Base-by-base conservation (phyloP, 2,797 vertebrate species). In the Coluber constrictor region DNA sequence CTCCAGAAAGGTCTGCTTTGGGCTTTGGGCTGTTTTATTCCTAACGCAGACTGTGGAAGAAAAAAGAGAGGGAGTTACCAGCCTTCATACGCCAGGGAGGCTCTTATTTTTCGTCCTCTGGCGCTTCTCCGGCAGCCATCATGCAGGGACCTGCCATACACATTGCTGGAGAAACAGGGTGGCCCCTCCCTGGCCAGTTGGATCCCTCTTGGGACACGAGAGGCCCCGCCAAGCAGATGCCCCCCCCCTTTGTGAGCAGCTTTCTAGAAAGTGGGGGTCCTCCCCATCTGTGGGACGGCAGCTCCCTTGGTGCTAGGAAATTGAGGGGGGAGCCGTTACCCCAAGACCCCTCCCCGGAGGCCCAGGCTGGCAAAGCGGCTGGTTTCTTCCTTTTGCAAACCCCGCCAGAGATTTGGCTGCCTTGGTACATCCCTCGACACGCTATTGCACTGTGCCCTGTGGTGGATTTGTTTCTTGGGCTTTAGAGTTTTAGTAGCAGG, bases 31-130 rank as follows among this genome's bases (percentile, higher is more conserved):
- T 29, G 86, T 91, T 90, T 90, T 93, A 91, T 98, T 98, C 98
- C 98, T 98, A 98, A 98, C 97, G 98, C 98, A 98, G 97, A 98
- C 98, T 98, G 98, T 97, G 98, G 97, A 98, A 98, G 97, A 98
- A 98, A 98, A 98, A 96, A 97, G 96, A 98, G 97, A 98, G 90
- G 20, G 95, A 96, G 97, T 98, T 98, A 98, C 97, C 97, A 96
- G 97, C 97, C 97, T 97, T 97, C 96, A 94, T 95, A 95, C 90
- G 96, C 97, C 95, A 96, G 96, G 96, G 3, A 32, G 51, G 32
- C 1, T 92, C 96, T 96, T 95, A 94, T 92, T 96, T 88, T 90
- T 23, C 94, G 90, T 23, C 18, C 11, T 3, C 90, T 92, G 95
- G 93, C 93, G 93, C 96, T 96, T 94, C 29, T 47, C 51, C 0